Percentiles rank a stretch among this genome's conserved stretches.
Conservation (phyloP, 2,888 invertebrate species). For the Ennomos erosarius region DNA sequence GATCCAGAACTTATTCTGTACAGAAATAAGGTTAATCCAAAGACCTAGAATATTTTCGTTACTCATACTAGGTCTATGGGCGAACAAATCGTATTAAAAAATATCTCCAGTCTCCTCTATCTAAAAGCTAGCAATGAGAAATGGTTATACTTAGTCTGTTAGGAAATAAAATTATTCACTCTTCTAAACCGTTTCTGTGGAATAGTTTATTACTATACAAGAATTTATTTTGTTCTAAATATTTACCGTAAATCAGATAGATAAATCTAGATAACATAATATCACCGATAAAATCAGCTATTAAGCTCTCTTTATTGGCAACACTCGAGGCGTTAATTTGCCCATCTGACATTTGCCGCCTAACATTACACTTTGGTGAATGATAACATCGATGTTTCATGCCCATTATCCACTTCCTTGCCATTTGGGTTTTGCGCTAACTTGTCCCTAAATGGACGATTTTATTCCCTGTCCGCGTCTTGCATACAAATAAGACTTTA, state of each 20-base stretch:
- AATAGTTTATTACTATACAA: too few relatives aligned
- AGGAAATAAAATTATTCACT: too few relatives aligned
- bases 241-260: background rate
- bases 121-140: too few relatives aligned
- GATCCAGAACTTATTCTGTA: too few relatives aligned
- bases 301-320: conserved; percentile 7
- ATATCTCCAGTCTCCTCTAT: too few relatives aligned
- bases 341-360: conserved; percentile 26
- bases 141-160: too few relatives aligned
- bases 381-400: conserved; percentile 37
- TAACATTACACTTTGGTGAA: conserved; percentile 32
- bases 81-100: too few relatives aligned
- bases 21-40: too few relatives aligned
- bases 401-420: conserved; percentile 39
- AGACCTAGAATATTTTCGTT: too few relatives aligned
- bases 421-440: conserved; percentile 49
- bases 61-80: too few relatives aligned
- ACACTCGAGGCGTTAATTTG: conserved; percentile 20
- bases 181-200: too few relatives aligned
- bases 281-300: conserved; percentile 9
- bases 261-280: conserved; percentile 17
- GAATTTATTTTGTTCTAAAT: too few relatives aligned
- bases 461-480: conserved; percentile 58
- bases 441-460: conserved; percentile 51
- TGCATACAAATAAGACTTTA: conserved; percentile 73